phyloP scores from a whole-genome alignment of 1,140 invertebrate species.

The Brachionus koreanus region DNA sequence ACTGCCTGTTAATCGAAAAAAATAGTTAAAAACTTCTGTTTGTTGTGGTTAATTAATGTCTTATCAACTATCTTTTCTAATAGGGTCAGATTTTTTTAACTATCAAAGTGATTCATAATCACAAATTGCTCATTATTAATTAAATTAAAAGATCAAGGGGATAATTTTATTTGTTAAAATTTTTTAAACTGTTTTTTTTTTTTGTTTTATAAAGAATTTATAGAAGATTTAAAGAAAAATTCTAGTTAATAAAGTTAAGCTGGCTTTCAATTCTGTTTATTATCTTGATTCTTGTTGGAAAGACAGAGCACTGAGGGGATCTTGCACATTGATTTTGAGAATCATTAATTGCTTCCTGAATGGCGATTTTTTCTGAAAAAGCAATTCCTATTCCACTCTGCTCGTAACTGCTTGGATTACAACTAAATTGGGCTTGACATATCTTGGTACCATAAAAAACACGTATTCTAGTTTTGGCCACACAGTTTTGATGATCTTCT shows the following conservation, averaged over 20 bases:
- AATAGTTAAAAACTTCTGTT: no score
- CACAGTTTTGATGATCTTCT: background rate
- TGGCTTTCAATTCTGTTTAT: background rate
- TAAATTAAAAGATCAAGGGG: no score
- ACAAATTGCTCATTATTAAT: no score
- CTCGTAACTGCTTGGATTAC: background rate
- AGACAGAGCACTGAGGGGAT: background rate
- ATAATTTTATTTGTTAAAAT: no score
- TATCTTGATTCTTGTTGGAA: background rate
- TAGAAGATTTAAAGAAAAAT: background rate
- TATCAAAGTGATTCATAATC: no score
- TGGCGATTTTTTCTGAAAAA: background rate
- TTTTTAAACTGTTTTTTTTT: no score
- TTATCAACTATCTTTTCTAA: no score
- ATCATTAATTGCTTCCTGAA: background rate
- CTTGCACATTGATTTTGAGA: background rate
- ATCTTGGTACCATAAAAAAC: background rate
- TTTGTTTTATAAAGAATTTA: no score
- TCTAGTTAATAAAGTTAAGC: background rate
- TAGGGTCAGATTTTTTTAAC: no score
- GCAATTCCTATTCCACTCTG: background rate
- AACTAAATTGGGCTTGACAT: background rate
- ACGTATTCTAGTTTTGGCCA: background rate
- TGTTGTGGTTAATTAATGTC: no score
- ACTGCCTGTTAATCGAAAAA: no score